Conservation (phyloP, 1,140 invertebrate genomes). For the Leucophenga varia region DNA sequence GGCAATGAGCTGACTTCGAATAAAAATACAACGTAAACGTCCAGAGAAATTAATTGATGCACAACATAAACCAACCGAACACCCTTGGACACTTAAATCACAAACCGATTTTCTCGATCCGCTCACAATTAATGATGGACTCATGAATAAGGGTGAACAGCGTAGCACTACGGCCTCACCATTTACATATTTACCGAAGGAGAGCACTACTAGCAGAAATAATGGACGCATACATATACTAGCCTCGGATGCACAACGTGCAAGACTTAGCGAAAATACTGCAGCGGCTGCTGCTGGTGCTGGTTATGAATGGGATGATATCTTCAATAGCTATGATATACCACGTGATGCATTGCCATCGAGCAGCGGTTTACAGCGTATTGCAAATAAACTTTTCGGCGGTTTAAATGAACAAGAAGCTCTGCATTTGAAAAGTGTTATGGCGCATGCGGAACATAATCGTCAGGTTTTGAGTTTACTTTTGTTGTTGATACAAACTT, state of each 20-base stretch:
- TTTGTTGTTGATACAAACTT: constrained; percentile 73
- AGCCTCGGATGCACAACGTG: background rate
- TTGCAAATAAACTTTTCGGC: constrained; percentile 72
- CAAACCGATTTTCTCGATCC: constrained; percentile 63
- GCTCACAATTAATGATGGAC: constrained; percentile 68
- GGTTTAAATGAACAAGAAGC: constrained; percentile 73
- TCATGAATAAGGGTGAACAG: constrained; percentile 58
- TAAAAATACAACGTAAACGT: constrained; percentile 12
- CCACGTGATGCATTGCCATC: constrained; percentile 43
- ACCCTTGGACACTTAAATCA: constrained; percentile 42
- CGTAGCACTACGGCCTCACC: constrained; percentile 22
- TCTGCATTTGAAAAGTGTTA: constrained; percentile 72
- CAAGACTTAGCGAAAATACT: background rate
- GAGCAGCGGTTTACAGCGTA: constrained; percentile 62
- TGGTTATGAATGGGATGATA: constrained; percentile 42
- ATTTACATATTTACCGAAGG: constrained; percentile 27
- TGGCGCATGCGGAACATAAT: constrained; percentile 77
- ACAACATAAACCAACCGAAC: constrained; percentile 54
- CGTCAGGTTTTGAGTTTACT: constrained; percentile 73
- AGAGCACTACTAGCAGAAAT: constrained; percentile 11
- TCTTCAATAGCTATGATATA: constrained; percentile 46
- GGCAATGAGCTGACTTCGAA: constrained; percentile 36
- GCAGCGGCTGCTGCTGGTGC: background rate
- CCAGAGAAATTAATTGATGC: constrained; percentile 39
- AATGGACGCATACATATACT: constrained; percentile 10